phyloP scores from a whole-genome alignment of 2,797 vertebrate genomes.

The Chaetodon trifasciatus region DNA sequence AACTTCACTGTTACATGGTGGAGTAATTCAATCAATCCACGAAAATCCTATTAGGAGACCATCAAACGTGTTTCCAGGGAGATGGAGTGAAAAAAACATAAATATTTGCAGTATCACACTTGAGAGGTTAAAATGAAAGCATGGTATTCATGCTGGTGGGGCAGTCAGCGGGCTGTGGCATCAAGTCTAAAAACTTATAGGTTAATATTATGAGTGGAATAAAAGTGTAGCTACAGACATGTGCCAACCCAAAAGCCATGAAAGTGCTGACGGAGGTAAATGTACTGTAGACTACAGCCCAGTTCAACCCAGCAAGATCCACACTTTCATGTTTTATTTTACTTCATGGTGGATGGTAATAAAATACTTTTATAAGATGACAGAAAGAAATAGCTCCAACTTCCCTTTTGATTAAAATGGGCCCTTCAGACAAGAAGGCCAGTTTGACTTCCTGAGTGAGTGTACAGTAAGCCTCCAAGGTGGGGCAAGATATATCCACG shows the following conservation, averaged over 20 bases:
- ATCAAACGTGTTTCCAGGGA: conserved; percentile 79
- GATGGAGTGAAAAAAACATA: conserved; percentile 74
- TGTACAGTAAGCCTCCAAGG: not conserved
- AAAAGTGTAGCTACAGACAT: conserved; percentile 66
- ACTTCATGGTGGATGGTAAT: conserved; percentile 1
- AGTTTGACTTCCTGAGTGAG: conserved; percentile 14
- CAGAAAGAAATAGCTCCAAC: conserved; percentile 10
- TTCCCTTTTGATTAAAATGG: not conserved
- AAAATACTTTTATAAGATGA: conserved; percentile 14
- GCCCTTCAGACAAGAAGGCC: conserved; percentile 1
- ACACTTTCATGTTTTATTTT: conserved; percentile 44
- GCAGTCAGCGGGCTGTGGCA: conserved; percentile 61
- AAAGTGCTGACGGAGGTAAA: conserved; percentile 64
- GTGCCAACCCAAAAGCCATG: conserved; percentile 54
- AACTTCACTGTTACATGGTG: conserved; percentile 67
- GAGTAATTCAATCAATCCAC: conserved; percentile 76
- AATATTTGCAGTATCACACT: conserved; percentile 83
- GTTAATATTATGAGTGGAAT: conserved; percentile 75
- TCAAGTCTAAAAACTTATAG: conserved; percentile 57
- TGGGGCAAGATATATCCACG: not conserved
- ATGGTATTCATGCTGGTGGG: conserved; percentile 67
- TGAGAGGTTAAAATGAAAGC: conserved; percentile 77
- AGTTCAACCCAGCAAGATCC: conserved; percentile 23
- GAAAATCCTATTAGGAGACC: conserved; percentile 75
- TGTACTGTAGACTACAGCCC: conserved; percentile 21